Percentiles rank a stretch among this genome's conserved stretches.
These are phyloP conservation scores for Dromius quadrimaculatus DNA, from an alignment of 2,888 invertebrate species.

Conservation along the genomic window DNA sequence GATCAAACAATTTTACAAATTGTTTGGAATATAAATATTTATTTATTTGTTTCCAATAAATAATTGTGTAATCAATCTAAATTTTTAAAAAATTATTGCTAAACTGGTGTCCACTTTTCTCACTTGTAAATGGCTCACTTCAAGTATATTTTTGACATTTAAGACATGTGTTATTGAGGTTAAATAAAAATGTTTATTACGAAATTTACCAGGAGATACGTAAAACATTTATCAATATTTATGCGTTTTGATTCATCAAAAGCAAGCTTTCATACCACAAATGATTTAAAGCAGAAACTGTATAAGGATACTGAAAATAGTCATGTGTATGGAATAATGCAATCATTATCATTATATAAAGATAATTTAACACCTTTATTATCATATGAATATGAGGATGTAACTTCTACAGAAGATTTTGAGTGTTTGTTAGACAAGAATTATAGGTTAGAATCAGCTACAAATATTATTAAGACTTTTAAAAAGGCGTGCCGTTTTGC, in stretches of 20 bases:
- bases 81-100: no score
- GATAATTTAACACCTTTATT: conserved; percentile 3
- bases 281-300: conserved; percentile 15
- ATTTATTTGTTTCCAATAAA: no score
- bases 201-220: neutral
- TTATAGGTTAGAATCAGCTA: conserved; percentile 59
- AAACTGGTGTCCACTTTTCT: no score
- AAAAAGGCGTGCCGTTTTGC: conserved; percentile 59
- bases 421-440: conserved; percentile 56
- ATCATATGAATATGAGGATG: neutral
- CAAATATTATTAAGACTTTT: conserved; percentile 62
- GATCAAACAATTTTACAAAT: no score
- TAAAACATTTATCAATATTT: conserved; percentile 13
- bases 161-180: neutral
- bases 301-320: conserved; percentile 39
- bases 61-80: no score
- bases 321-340: conserved; percentile 43
- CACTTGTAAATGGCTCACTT: no score
- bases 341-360: conserved; percentile 28
- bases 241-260: conserved; percentile 18
- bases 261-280: conserved; percentile 17
- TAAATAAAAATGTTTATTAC: conserved; percentile 21
- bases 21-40: no score
- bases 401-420: conserved; percentile 55
- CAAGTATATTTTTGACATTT: conserved; percentile 11